Evolutionary conservation across 1,140 invertebrate genomes (phyloP).

Genomic region (Mizuhopecten yessoensis): DNA sequence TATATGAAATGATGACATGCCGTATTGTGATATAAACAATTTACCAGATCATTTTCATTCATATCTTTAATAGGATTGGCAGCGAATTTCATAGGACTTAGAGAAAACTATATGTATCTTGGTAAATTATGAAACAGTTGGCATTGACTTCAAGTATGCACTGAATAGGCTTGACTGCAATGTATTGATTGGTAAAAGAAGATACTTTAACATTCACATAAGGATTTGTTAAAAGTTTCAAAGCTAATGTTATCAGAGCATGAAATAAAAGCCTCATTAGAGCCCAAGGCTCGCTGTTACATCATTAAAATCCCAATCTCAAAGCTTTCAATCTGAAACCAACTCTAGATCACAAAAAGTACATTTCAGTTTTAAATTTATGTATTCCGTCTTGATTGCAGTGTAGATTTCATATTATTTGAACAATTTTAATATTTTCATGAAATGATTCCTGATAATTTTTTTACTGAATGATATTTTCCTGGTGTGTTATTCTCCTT

Average conservation of each 20-base stretch:
- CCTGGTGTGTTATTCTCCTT: neutral
- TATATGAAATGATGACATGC: too few relatives aligned
- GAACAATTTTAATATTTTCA: neutral
- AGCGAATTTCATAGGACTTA: too few relatives aligned
- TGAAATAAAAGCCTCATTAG: neutral
- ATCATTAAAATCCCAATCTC: neutral
- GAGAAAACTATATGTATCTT: too few relatives aligned
- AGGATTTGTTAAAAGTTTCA: neutral
- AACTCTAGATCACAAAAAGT: neutral
- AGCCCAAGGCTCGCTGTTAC: neutral
- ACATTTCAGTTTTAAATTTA: neutral
- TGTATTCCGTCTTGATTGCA: neutral
- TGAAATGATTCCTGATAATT: neutral
- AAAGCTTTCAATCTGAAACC: neutral
- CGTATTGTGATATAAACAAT: too few relatives aligned
- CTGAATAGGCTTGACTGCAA: too few relatives aligned
- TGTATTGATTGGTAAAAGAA: too few relatives aligned
- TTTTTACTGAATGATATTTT: neutral
- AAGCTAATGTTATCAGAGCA: conserved; percentile 9
- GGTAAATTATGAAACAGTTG: too few relatives aligned
- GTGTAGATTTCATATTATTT: neutral
- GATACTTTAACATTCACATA: neutral
- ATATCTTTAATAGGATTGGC: too few relatives aligned
- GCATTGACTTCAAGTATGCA: too few relatives aligned
- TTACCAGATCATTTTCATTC: too few relatives aligned